Evolutionary conservation across 2,797 vertebrate species (phyloP), one percentile per base, ranked within the genome.

Genomic region (Adelosebastes latens): DNA sequence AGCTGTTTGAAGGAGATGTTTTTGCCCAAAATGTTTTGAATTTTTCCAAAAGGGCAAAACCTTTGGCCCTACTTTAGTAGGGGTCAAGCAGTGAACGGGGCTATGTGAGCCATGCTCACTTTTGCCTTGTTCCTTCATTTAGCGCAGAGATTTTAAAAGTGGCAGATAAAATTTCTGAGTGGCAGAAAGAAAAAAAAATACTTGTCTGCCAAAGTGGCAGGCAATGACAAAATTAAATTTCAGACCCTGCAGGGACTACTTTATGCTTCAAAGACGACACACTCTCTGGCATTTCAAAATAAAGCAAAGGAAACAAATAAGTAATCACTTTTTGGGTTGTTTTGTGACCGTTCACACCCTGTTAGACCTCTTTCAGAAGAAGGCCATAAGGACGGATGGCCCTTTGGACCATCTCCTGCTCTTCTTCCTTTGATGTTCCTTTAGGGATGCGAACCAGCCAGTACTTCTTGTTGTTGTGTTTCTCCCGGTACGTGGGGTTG

Each of bases 301-400:
- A 52, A 20, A 52, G 46, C 53, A 55, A 55, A 24, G 18, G 56
- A 5, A 59, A 18, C 58, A 18, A 59, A 59, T 29, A 59, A 59
- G 53, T 18, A 27, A 24, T 56, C 10, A 24, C 18, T 52, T 20
- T 20, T 46, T 46, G 0, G 16, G 42, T 7, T 18, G 13, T 46
- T 16, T 16, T 16, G 42, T 52, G 46, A 20, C 46, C 7, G 2
- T 1, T 49, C 16, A 24, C 39, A 5, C 14, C 39, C 22, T 55
- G 22, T 58, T 18, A 65, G 42, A 79, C 8, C 46, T 80, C 29
- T 62, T 42, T 67, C 24, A 85, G 1, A 62, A 87, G 77, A 6
- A 85, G 61, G 13, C 73, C 77, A 11, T 82, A 82, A 14, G 86
- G 86, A 12, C 77, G 66, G n/a, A 82, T 87, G 73, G 82, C 70